These are phyloP conservation scores for Laupala kohalensis DNA, from an alignment of 1,140 invertebrate genomes.

Conservation along the genomic window DNA sequence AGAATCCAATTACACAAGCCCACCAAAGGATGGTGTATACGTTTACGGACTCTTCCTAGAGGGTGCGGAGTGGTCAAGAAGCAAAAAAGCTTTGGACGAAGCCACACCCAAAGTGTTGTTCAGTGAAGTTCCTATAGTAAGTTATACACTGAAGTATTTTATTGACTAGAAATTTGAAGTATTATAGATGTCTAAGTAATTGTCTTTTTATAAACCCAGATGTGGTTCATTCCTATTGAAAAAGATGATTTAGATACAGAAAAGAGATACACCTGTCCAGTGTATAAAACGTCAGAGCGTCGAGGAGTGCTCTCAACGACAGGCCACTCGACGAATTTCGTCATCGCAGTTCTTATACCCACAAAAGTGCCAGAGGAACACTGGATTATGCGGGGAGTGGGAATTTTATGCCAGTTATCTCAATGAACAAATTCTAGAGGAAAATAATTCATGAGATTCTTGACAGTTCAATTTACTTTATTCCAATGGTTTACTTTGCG, in stretches of 20 bases:
- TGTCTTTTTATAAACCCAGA: conserved; percentile 30
- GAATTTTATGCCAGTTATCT: conserved; percentile 33
- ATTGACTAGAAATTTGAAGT: neutral
- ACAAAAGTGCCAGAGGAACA: conserved; percentile 38
- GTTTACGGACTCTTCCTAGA: conserved; percentile 78
- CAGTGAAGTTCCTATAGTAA: conserved; percentile 64
- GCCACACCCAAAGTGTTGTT: conserved; percentile 70
- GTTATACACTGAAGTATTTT: too few relatives aligned
- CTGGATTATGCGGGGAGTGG: conserved; percentile 38
- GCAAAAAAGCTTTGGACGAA: conserved; percentile 56
- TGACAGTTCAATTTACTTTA: too few relatives aligned
- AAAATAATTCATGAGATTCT: too few relatives aligned
- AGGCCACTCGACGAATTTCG: conserved; percentile 86
- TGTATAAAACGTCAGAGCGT: conserved; percentile 37
- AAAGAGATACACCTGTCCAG: conserved; percentile 43
- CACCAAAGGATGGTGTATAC: conserved; percentile 69
- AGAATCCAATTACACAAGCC: too few relatives aligned
- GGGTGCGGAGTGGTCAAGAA: conserved; percentile 68
- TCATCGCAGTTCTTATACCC: conserved; percentile 62
- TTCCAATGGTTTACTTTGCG: too few relatives aligned
- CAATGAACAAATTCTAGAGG: too few relatives aligned
- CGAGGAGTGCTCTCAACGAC: conserved; percentile 61
- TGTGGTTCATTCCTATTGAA: conserved; percentile 65
- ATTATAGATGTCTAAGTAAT: neutral
- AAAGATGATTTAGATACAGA: conserved; percentile 45